phyloP scores from a whole-genome alignment of 92 coral and sea anemone genomes.

The Heteractis magnifica region DNA sequence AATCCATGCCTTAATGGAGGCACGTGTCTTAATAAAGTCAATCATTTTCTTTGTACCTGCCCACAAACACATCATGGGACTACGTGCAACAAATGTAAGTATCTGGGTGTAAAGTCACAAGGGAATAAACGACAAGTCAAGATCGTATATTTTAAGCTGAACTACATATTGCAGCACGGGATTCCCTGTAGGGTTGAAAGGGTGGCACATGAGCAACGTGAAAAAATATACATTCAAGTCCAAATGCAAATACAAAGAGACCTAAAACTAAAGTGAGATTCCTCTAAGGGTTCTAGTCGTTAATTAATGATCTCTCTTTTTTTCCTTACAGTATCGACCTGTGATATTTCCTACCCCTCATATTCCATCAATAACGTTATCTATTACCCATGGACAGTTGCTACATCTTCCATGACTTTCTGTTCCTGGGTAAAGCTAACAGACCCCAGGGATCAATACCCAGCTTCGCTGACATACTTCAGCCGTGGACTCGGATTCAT shows the following conservation, averaged over 20 bases:
- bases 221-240: too few species aligned
- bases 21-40: constrained; percentile 14
- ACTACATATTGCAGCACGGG: too few species aligned
- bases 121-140: not conserved
- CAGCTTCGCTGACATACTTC: constrained; percentile 1
- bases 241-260: not conserved
- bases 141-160: not conserved
- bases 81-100: constrained; percentile 14
- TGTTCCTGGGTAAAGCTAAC: constrained; percentile 14
- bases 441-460: constrained; percentile 1
- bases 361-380: constrained; percentile 7
- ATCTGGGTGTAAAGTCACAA: not conserved
- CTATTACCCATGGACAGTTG: not conserved
- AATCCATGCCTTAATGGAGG: constrained; percentile 19
- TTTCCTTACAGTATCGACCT: not conserved
- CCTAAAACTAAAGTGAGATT: too few species aligned
- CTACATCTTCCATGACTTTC: constrained; percentile 6
- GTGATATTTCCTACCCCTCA: constrained; percentile 13
- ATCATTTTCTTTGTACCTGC: constrained; percentile 13
- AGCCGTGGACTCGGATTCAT: constrained; percentile 5
- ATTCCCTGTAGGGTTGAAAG: too few species aligned
- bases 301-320: not conserved
- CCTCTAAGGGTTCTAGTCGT: not conserved
- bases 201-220: too few species aligned
- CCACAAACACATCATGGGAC: constrained; percentile 4